Base-by-base conservation (phyloP, 1,140 invertebrate species). In the Aphelenchoides besseyi region DNA sequence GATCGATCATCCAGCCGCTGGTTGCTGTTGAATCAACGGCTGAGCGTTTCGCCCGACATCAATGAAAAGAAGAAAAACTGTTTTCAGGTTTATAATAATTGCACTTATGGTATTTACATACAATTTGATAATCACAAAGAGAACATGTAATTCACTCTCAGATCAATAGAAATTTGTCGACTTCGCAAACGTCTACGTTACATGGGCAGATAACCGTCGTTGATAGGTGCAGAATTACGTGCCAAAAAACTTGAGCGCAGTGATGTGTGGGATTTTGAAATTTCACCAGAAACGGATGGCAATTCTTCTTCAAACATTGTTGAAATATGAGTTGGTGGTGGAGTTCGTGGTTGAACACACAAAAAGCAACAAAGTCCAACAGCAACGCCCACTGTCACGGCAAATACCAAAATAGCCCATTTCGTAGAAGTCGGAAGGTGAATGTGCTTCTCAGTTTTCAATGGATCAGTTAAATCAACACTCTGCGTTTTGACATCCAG, bases 401-500 rank as follows among this genome's bases (percentile, higher is more conserved):
- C 55, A 5, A 59, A 12, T 28, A 59, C 32, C 55, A 59, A 33
- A 33, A 59, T 59, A 23, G 55, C 55, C 55, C 18, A 59, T 23
- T 59, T 59, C 12, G 18, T 5, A 28, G 5, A 5, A 8, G 26
- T 28, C 12, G 55, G 26, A 5, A 59, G 23, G 55, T 59, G 18
- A 23, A 59, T 18, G 5, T 18, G 55, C 55, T 59, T 59, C 18
- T 59, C 55, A 33, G 55, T 23, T 33, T 23, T 26, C 36, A 69
- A 23, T 35, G 67, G 36, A 36, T 70, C 61, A 18, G 29, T 70
- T 16, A 70, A 29, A 54, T 54, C 61, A 9, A 70, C 26, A n/a
- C 32, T 18, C 23, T 71, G 26, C 16, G 71, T 74, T 68, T 70
- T 28, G 26, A 74, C n/a, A 53, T 74, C 35, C 12, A 29, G 23